A percentile compares a stretch with the other conserved stretches of the same genome.
These are phyloP conservation scores for Corvus cornix DNA, from an alignment of 2,113 vertebrate species.

Conservation along the genomic window DNA sequence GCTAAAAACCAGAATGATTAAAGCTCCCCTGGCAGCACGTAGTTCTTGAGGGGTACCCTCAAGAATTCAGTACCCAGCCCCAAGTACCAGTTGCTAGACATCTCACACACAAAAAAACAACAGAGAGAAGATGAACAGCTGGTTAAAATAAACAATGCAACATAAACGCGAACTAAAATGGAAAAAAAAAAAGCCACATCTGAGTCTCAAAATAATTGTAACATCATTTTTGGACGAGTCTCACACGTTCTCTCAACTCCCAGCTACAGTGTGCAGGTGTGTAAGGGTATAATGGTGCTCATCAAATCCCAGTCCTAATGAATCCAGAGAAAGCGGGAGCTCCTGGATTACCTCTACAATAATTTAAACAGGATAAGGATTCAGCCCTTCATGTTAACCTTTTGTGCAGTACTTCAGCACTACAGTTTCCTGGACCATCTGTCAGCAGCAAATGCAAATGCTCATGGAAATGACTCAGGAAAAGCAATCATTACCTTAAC, in stretches of 20 bases:
- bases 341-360: neutral
- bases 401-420: neutral
- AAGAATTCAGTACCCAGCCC: neutral
- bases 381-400: neutral
- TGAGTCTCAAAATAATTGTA: neutral
- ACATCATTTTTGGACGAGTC: neutral
- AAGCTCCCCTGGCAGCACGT: neutral
- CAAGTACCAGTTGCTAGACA: neutral
- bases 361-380: neutral
- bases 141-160: neutral
- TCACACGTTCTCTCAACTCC: neutral
- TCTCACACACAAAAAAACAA: neutral
- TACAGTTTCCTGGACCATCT: constrained; percentile 4
- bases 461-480: neutral
- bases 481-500: neutral
- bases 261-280: neutral
- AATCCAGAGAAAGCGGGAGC: neutral
- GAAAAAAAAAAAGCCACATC: neutral
- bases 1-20: neutral
- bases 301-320: neutral
- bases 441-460: neutral
- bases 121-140: neutral
- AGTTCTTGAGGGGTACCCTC: neutral
- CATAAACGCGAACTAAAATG: neutral
- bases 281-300: neutral